Evolutionary conservation across 2,888 invertebrate genomes (phyloP).

Genomic region (Tinea semifulvella): DNA sequence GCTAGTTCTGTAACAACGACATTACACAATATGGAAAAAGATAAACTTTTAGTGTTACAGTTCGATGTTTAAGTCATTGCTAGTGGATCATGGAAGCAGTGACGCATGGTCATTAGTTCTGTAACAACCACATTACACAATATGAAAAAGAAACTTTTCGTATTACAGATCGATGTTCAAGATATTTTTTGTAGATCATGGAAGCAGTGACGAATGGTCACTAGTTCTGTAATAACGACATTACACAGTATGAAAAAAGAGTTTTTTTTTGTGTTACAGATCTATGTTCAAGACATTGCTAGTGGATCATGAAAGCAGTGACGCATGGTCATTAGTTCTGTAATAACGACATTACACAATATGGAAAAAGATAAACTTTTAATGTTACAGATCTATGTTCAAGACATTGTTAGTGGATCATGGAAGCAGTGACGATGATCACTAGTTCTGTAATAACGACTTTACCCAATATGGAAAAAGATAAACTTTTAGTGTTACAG

Average conservation of each 20-base stretch:
- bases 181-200: conserved; percentile 63
- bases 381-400: conserved; percentile 81
- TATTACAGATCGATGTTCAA: conserved; percentile 82
- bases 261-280: not conserved
- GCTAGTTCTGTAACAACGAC: conserved; percentile 41
- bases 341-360: too few relatives aligned
- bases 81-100: too few relatives aligned
- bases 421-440: conserved; percentile 34
- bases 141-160: conserved; percentile 87
- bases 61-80: too few relatives aligned
- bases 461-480: too few relatives aligned
- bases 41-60: not conserved
- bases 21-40: too few relatives aligned
- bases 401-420: conserved; percentile 68
- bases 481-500: not conserved
- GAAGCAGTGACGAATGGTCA: conserved; percentile 32
- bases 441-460: conserved; percentile 41
- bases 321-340: too few relatives aligned
- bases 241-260: too few relatives aligned
- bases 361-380: conserved; percentile 88
- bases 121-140: too few relatives aligned
- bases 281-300: too few relatives aligned
- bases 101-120: too few relatives aligned
- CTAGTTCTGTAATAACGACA: conserved; percentile 43
- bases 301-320: too few relatives aligned